Base-by-base conservation (phyloP, 1,140 invertebrate species). In the Coelopa frigida region DNA sequence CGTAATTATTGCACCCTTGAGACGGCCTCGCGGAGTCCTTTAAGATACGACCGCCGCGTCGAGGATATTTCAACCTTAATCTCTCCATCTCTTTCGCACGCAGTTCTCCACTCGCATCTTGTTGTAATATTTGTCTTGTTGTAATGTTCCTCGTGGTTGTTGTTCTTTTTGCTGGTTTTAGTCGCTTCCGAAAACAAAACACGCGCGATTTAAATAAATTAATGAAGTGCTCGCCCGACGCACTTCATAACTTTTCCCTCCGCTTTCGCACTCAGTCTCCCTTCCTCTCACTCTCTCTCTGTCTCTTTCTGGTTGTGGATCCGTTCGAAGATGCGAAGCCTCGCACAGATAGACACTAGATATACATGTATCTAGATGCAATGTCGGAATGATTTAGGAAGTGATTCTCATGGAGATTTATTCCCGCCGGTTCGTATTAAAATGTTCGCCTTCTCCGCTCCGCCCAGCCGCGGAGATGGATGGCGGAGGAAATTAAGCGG, bases 151-250 rank as follows among this genome's bases (percentile, higher is more conserved):
- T 8, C n/a, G 27, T 29, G 8, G 27, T 29, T n/a, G 27, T 29
- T 29, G 27, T 29, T 8, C n/a, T 29, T 8, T 29, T 29, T 8
- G 8, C n/a, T 29, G 8, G 27, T 29, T 8, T 29, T 8, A 7
- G 11, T 14, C 6, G 29, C 18, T 27, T 20, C 35, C 35, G n/a
- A n/a, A n/a, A 44, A 21, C 5, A 18, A 44, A 44, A 33, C 29
- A 33, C 27, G 29, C 41, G 31, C 32, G 27, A 44, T 44, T 44
- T 33, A 27, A 33, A 44, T 44, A 44, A 44, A 44, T 44, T 44
- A 44, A 44, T 35, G 42, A 44, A 44, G 42, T 44, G 42, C 29
- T 32, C 12, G 8, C 8, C 42, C 18, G 5, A 44, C 32, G 42
- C 23, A 20, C 20, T 44, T 44, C 42, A 44, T 33, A 44, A 44